A percentile compares a stretch with the other conserved stretches of the same genome.
phyloP scores from a whole-genome alignment of 1,140 invertebrate species.

The Plodia interpunctella region DNA sequence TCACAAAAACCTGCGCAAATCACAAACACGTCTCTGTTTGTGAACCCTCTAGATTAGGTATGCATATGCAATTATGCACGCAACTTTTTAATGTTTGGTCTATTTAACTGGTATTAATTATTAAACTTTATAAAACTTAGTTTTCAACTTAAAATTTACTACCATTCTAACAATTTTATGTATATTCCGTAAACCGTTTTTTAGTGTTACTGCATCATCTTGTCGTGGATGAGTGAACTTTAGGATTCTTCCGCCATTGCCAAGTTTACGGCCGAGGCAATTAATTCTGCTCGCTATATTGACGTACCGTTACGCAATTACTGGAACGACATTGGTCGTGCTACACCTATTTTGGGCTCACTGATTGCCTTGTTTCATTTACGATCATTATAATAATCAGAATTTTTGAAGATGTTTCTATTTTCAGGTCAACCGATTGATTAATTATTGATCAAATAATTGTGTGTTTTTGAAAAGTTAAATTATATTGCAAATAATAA shows the following conservation, averaged over 20 bases:
- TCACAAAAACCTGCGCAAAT: no score
- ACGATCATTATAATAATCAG: background rate
- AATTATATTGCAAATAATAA: background rate
- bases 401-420: background rate
- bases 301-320: background rate
- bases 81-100: no score
- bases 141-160: no score
- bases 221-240: background rate
- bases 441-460: no score
- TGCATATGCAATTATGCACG: no score
- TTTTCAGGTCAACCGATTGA: background rate
- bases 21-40: no score
- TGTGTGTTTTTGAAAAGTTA: no score
- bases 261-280: background rate
- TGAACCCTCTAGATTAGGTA: no score
- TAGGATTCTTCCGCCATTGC: background rate
- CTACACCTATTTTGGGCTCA: background rate
- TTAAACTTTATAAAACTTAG: no score
- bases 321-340: background rate
- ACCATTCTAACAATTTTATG: no score
- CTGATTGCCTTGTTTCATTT: background rate
- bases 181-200: no score
- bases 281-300: background rate
- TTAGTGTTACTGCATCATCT: background rate
- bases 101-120: no score